A percentile compares a stretch with the other conserved stretches of the same genome.
Evolutionary conservation across 2,888 invertebrate species (phyloP).

Genomic region (Saturnia pavonia): DNA sequence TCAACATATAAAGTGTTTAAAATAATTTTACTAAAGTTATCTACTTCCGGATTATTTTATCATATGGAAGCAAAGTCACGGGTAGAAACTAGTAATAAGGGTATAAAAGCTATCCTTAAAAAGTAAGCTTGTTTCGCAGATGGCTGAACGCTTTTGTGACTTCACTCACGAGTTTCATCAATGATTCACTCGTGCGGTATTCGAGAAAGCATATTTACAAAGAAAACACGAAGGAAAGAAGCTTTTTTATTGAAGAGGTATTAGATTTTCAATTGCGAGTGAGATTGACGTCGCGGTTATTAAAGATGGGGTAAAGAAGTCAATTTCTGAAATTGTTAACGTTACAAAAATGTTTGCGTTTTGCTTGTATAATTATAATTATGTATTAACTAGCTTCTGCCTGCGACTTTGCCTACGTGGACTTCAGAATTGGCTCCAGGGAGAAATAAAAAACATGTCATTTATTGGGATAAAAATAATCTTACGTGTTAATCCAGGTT

Average conservation of each 20-base stretch:
- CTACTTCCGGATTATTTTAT: too few species aligned
- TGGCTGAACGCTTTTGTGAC: background rate
- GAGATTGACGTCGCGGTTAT: constrained; percentile 7
- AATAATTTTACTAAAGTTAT: too few species aligned
- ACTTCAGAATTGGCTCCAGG: too few species aligned
- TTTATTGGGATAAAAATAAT: too few species aligned
- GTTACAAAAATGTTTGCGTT: background rate
- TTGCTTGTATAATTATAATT: background rate
- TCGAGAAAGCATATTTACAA: constrained; percentile 5
- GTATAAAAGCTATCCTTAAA: background rate
- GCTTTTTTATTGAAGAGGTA: constrained; percentile 6
- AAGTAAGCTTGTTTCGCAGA: background rate
- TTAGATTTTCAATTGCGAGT: constrained; percentile 8
- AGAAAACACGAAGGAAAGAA: background rate
- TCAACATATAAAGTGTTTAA: too few species aligned
- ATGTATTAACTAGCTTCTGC: too few species aligned
- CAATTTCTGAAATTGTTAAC: background rate
- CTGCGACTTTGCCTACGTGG: too few species aligned
- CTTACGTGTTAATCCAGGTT: too few species aligned
- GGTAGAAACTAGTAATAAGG: background rate
- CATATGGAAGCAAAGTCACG: background rate
- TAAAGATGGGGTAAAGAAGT: background rate
- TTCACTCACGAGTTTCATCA: background rate
- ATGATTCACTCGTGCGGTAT: background rate
- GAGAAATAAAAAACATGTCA: too few species aligned